These are phyloP conservation scores for Mola mola DNA, from an alignment of 2,113 vertebrate genomes.

Conservation along the genomic window DNA sequence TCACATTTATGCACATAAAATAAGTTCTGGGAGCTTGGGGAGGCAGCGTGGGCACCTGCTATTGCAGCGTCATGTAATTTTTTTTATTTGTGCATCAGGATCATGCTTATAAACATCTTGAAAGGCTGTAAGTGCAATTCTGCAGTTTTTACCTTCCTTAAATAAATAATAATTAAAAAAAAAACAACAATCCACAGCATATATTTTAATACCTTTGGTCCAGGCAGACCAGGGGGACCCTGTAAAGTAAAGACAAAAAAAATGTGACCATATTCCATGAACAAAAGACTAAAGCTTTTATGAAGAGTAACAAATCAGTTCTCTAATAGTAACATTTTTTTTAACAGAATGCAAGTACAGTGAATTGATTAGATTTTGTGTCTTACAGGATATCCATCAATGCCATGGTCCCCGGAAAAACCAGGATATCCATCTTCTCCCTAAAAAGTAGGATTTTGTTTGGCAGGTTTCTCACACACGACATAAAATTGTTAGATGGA, in stretches of 20 bases:
- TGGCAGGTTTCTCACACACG: background rate
- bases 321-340: no score
- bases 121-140: conserved; percentile 23
- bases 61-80: conserved; percentile 28
- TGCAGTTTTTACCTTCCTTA: conserved; percentile 20
- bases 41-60: background rate
- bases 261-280: background rate
- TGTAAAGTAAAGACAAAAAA: conserved; percentile 68
- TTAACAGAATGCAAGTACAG: no score
- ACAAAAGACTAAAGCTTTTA: background rate
- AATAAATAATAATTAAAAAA: background rate
- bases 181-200: conserved; percentile 1
- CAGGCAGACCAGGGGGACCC: conserved; percentile 85
- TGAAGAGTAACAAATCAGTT: background rate
- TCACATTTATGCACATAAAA: conserved; percentile 27
- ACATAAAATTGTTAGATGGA: no score
- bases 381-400: conserved; percentile 57
- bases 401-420: conserved; percentile 19
- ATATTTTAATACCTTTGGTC: conserved; percentile 85
- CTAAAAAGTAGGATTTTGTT: conserved; percentile 31
- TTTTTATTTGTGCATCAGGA: conserved; percentile 20
- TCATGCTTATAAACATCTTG: conserved; percentile 24
- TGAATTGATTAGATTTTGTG: no score
- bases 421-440: conserved; percentile 63
- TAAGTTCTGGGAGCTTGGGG: conserved; percentile 43